A percentile compares a stretch with the other conserved stretches of the same genome.
Conservation (phyloP, 1,140 invertebrate species). For the Chironomus tepperi region DNA sequence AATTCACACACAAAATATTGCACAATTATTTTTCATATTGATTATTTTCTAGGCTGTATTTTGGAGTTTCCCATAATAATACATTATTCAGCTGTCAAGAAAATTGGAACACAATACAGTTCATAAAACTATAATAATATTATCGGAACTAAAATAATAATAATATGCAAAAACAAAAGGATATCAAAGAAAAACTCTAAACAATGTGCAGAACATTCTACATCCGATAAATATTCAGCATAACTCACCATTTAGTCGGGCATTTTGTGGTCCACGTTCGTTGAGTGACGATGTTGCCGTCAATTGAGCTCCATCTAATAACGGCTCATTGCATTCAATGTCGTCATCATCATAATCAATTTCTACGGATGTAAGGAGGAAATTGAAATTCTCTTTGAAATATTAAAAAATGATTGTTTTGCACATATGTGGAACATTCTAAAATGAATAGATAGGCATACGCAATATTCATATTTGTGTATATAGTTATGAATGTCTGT, state of each 20-base stretch:
- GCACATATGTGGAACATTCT: neutral
- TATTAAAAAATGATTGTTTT: no score
- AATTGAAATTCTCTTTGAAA: neutral
- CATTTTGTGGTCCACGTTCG: constrained; percentile 71
- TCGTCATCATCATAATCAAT: constrained; percentile 41
- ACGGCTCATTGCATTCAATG: constrained; percentile 71
- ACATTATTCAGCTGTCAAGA: neutral
- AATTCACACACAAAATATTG: neutral
- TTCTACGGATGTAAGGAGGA: neutral
- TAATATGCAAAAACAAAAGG: neutral
- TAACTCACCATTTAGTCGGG: constrained; percentile 69
- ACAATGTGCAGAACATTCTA: neutral
- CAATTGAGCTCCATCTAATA: constrained; percentile 59
- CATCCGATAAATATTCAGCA: neutral
- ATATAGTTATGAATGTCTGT: no score
- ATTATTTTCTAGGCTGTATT: neutral
- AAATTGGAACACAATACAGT: neutral
- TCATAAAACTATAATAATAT: neutral
- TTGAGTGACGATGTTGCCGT: constrained; percentile 68
- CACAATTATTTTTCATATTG: neutral
- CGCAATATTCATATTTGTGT: no score
- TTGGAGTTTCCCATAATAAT: no score
- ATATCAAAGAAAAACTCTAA: neutral
- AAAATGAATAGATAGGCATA: neutral
- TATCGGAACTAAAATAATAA: neutral